Evolutionary conservation across 1,140 invertebrate genomes (phyloP), one percentile per base, ranked within the genome.

Genomic region (Homalodisca vitripennis): DNA sequence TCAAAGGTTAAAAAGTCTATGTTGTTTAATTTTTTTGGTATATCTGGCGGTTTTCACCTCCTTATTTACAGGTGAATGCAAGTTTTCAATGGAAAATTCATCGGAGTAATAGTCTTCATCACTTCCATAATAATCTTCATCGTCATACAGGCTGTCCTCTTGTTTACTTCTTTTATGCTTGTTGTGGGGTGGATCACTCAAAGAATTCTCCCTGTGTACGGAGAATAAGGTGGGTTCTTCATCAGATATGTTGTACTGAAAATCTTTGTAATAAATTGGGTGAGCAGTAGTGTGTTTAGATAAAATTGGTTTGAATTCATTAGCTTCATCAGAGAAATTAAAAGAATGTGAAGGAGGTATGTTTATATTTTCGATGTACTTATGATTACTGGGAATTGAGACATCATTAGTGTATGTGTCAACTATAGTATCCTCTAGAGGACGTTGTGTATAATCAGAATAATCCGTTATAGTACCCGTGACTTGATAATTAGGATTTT

Each of bases 61-160:
- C 55, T 60, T 26, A 3, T 6, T 27, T 6, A 12, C 29, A 55
- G 62, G 47, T 30, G 46, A 30, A 48, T 71, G 51, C 29, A 62
- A 46, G 32, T 67, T 62, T 70, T 70, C 65, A 14, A 55, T n/a
- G 1, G 34, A 67, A 26, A 60, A 34, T 30, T 67, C 65, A 47
- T 67, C 69, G 1, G 65, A 70, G 62, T 70, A 70, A 62, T 70
- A 60, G 30, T 70, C 34, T 46, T 70, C 60, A 64, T 69, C 57
- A 2, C 48, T 46, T 26, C 55, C 66, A 67, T 67, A 31, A 51
- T 63, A 69, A 20, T 69, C 55, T n/a, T 62, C 67, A 57, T 68
- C n/a, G 53, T 57, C 48, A 57, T 72, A 80, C 71, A 82, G 82
- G 74, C 82, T 80, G 72, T 82, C 77, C 30, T 70, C 66, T 17